Conservation (phyloP, 2,888 invertebrate species). For the Hesperia comma region DNA sequence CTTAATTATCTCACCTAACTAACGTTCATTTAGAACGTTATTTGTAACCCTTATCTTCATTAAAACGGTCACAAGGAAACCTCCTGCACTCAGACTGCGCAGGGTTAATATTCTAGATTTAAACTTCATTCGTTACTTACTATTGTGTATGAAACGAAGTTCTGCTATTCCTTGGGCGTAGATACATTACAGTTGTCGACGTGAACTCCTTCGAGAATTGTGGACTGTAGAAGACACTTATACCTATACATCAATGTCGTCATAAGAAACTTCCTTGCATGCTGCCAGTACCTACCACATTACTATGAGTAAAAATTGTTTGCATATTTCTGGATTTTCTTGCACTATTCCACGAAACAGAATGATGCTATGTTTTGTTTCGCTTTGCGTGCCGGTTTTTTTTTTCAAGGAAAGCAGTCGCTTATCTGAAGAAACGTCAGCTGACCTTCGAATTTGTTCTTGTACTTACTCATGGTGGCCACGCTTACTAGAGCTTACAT, state of each 20-base stretch:
- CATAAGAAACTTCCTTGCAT: neutral
- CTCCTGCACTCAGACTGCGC: neutral
- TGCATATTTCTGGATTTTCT: neutral
- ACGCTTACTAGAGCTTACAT: too few relatives aligned
- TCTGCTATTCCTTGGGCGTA: conserved; percentile 19
- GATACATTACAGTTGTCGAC: conserved; percentile 16
- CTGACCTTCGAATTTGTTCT: too few relatives aligned
- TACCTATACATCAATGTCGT: neutral
- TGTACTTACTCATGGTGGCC: too few relatives aligned
- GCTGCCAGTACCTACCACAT: neutral
- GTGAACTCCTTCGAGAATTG: conserved; percentile 15
- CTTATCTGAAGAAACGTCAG: too few relatives aligned
- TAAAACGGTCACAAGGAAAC: conserved; percentile 14
- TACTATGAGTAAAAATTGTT: neutral
- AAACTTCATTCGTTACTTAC: conserved; percentile 27
- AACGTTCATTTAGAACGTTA: conserved; percentile 14
- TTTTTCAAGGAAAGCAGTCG: too few relatives aligned
- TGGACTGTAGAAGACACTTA: conserved; percentile 4
- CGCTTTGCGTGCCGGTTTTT: too few relatives aligned
- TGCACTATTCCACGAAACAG: too few relatives aligned
- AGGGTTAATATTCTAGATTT: conserved; percentile 16
- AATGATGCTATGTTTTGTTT: too few relatives aligned
- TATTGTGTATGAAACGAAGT: conserved; percentile 14
- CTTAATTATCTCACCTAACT: conserved; percentile 5
- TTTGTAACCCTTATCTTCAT: conserved; percentile 10